Evolutionary conservation across 1,140 invertebrate species (phyloP), one percentile per base, ranked within the genome.

Genomic region (Drosophila mauritiana): DNA sequence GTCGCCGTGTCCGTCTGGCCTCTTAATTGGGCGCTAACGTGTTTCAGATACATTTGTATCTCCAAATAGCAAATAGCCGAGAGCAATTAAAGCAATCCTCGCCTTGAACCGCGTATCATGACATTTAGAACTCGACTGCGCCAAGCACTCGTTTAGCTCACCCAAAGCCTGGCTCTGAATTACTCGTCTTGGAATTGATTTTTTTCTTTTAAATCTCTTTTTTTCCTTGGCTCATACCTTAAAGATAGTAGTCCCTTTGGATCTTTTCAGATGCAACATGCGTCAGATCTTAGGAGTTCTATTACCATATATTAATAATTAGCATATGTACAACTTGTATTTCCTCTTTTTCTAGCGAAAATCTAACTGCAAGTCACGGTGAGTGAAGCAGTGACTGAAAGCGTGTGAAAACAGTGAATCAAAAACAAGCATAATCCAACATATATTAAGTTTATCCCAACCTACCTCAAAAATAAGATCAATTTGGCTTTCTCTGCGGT

Each of bases 21-120:
- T 82, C 84, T 88, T 86, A 86, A 86, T 86, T 86, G 82, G 82
- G 82, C 78, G 78, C 83, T 88, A 86, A 86, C 82, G 82, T 86
- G 83, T 86, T 86, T 88, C 65, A 88, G 82, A 86, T 86, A 85
- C 82, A 85, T 85, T 85, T 85, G 82, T 85, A 85, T 85, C 82
- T 86, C 81, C 72, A 55, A 80, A 76, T 40, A 69, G 69, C 55
- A 55, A 39, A 67, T 34, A 68, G 62, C 51, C 34, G 52, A 58
- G 20, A 39, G 82, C 75, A 82, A 88, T 88, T 89, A 89, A 88
- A 78, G 45, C 52, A 72, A 65, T 83, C 55, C 73, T 88, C 42
- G 73, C 83, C 83, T 88, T 88, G 83, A 88, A 88, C 83, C 64
- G 67, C 49, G 52, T 62, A 61, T 73, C 75, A 77, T 75, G 83